phyloP scores from a whole-genome alignment of 2,113 vertebrate species.

The Albula glossodonta region DNA sequence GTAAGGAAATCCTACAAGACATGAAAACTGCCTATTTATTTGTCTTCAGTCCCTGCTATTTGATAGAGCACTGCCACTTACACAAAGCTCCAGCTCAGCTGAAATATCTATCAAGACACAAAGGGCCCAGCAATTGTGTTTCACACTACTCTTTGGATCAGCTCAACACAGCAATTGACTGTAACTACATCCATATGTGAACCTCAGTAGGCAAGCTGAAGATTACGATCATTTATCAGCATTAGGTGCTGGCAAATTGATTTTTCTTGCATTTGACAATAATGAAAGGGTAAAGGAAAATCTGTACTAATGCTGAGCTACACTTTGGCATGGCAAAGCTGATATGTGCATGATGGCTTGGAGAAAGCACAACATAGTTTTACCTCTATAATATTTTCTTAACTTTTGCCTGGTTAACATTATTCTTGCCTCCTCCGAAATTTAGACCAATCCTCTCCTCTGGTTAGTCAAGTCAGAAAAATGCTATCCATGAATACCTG shows the following conservation, averaged over 20 bases:
- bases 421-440: too few relatives aligned
- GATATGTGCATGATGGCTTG: background rate
- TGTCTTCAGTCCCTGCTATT: constrained; percentile 40
- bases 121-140: constrained; percentile 22
- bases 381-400: too few relatives aligned
- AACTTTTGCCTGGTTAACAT: too few relatives aligned
- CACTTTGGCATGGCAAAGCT: background rate
- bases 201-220: background rate
- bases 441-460: background rate
- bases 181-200: constrained; percentile 46
- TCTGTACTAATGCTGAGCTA: background rate
- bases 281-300: background rate
- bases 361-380: background rate
- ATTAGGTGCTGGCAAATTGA: background rate
- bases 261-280: background rate
- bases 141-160: constrained; percentile 12
- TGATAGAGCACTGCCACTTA: constrained; percentile 38
- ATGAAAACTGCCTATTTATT: constrained; percentile 10
- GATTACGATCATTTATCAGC: constrained; percentile 17
- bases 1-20: background rate
- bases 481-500: background rate
- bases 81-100: constrained; percentile 30
- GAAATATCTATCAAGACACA: constrained; percentile 31
- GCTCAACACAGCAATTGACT: constrained; percentile 38
- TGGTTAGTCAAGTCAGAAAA: background rate